A percentile compares a stretch with the other conserved stretches of the same genome.
Conservation (phyloP, 2,113 vertebrate genomes). For the Heteronetta atricapilla region DNA sequence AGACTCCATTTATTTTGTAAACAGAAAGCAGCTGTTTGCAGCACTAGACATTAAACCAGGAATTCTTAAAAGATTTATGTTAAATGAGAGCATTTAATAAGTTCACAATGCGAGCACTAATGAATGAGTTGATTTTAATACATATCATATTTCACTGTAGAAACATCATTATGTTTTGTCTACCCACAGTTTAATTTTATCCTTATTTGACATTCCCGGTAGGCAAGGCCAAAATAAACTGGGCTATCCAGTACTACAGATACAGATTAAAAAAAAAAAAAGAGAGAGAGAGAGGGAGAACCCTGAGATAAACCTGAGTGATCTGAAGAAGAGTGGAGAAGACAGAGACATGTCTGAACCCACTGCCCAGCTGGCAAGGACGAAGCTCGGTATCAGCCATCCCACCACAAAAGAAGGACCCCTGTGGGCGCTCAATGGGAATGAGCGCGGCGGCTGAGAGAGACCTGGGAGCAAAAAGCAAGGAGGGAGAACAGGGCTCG, state of each 20-base stretch:
- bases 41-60: constrained; percentile 38
- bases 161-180: constrained; percentile 38
- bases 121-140: constrained; percentile 71
- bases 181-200: constrained; percentile 45
- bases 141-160: constrained; percentile 53
- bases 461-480: not conserved
- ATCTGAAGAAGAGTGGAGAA: not conserved
- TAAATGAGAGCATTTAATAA: constrained; percentile 64
- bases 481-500: not conserved
- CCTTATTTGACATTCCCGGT: constrained; percentile 48
- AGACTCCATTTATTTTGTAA: constrained; percentile 49
- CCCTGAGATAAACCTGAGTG: not conserved
- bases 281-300: not conserved
- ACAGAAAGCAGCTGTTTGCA: constrained; percentile 52
- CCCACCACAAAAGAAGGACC: not conserved
- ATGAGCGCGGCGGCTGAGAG: not conserved
- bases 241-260: not conserved
- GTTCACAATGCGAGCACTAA: constrained; percentile 64
- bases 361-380: not conserved
- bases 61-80: constrained; percentile 29
- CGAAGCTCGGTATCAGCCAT: not conserved
- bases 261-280: not conserved
- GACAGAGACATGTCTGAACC: not conserved
- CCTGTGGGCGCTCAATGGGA: not conserved
- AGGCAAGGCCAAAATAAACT: constrained; percentile 33